Base-by-base conservation (phyloP, 2,888 invertebrate species). In the Sabellastarte sp. region DNA sequence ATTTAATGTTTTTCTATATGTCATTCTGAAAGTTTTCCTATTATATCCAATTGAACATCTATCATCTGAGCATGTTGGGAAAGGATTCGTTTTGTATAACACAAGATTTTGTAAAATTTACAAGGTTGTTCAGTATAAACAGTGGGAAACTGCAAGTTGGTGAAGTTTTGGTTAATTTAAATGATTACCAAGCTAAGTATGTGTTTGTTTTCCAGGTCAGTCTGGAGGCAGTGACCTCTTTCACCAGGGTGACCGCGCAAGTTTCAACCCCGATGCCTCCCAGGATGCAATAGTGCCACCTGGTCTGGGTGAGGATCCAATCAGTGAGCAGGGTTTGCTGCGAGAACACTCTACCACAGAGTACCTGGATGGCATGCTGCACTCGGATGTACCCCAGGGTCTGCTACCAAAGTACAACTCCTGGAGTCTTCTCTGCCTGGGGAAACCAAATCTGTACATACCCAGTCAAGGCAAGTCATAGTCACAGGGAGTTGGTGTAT, bases 341-440 rank as follows among this genome's bases (percentile, higher is more conserved):
- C 65, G 70, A 33, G 80, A 82, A 61, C 77, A 75, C 61, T 81
- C 80, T 3, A 94, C 93, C 0, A 93, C 92, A 0, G 94, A 95
- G 84, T 95, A 93, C 86, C 86, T 95, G 33, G 92, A 93, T 0
- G 93, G 93, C 61, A 93, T 97, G 93, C 87, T 95, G 60, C 93
- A 95, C 78, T 87, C 89, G 0, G 88, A 87, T 73, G 91, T 92
- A 60, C 92, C 93, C 0, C 84, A 88, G 0, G 89, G 86, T 55
- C 86, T 93, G 50, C 86, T 95, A 68, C 95, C 97, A 0, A 89
- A 90, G 68, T 95, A 91, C 86, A 89, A 93, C 0, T 93, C 93
- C 74, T 97, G 95, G 95, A 90, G 93, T 5, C 86, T 98, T 60
- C 88, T 93, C 41, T 94, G 93, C 79, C 87, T 96, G 4, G 98